Evolutionary conservation across 1,140 invertebrate genomes (phyloP), one percentile per base, ranked within the genome.

Genomic region (Zelostemma sp.): DNA sequence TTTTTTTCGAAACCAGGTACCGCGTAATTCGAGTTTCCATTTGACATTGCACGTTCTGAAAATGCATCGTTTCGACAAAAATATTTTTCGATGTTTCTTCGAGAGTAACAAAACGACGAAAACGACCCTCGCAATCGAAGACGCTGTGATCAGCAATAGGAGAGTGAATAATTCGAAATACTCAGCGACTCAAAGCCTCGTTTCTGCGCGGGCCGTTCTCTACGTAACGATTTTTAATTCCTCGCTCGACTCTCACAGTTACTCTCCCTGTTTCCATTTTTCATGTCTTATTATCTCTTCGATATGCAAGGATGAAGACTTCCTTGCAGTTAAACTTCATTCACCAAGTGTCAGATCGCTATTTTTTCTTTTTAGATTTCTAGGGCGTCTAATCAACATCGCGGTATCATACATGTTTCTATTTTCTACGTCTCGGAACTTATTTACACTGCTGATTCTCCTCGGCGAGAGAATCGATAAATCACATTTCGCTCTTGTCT

Each of bases 401-500:
- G 43, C 59, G 62, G 61, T 55, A 68, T 63, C 66, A 43, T 68
- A 68, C 66, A 55, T 47, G 56, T 46, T 54, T 50, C 66, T 68
- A 68, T 54, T 38, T 48, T 54, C 49, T 68, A 68, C 59, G 43
- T 62, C 50, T 68, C 49, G 55, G 18, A 62, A 68, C 59, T 68
- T 68, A 68, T 68, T 61, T 68, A 68, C 65, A 68, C 19, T 56
- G 33, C 14, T 68, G 51, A 48, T 68, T 57, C 53, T 54, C 19
- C 41, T 28, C 35, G 28, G 53, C 21, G 28, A 43, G 28, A 43
- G 35, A 68, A 61, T 68, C 65, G 41, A 68, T 68, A 68, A 51
- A 58, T 61, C 47, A 55, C 55, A 61, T 60, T 68, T 56, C 49
- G 43, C 45, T 21, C 41, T 45, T 35, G 45, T 28, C 46, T 43